A percentile compares a stretch with the other conserved stretches of the same genome.
phyloP scores from a whole-genome alignment of 2,113 vertebrate genomes.

The Maccullochella peelii region DNA sequence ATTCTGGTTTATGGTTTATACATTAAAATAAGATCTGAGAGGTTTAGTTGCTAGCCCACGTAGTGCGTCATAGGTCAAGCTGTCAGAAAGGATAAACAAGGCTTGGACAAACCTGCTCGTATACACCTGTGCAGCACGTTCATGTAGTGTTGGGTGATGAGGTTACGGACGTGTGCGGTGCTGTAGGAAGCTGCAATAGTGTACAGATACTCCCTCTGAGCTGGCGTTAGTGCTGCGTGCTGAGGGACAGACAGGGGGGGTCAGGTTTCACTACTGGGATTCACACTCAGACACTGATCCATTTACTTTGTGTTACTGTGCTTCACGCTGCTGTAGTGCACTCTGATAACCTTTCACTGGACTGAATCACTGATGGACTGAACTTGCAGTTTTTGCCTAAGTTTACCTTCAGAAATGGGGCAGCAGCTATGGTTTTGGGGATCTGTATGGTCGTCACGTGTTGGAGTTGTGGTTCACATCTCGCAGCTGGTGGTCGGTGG shows the following conservation, averaged over 20 bases:
- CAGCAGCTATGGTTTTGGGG: constrained; percentile 68
- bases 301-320: background rate
- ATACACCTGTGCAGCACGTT: constrained; percentile 73
- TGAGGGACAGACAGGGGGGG: constrained; percentile 54
- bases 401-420: constrained; percentile 82
- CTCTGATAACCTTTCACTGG: background rate
- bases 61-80: too few species aligned
- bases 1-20: too few species aligned
- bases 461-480: constrained; percentile 19
- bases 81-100: background rate
- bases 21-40: background rate
- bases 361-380: background rate
- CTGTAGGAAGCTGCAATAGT: constrained; percentile 77
- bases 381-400: too few species aligned
- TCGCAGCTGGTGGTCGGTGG: background rate
- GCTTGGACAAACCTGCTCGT: constrained; percentile 60
- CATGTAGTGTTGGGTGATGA: constrained; percentile 83
- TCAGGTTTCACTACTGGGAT: background rate
- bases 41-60: too few species aligned
- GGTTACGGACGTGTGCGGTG: constrained; percentile 61
- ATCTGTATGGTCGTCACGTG: constrained; percentile 66
- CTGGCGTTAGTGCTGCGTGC: constrained; percentile 79
- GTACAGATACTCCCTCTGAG: constrained; percentile 81
- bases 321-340: background rate
- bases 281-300: background rate